phyloP scores from a whole-genome alignment of 2,113 vertebrate genomes.

The Tetrax tetrax region DNA sequence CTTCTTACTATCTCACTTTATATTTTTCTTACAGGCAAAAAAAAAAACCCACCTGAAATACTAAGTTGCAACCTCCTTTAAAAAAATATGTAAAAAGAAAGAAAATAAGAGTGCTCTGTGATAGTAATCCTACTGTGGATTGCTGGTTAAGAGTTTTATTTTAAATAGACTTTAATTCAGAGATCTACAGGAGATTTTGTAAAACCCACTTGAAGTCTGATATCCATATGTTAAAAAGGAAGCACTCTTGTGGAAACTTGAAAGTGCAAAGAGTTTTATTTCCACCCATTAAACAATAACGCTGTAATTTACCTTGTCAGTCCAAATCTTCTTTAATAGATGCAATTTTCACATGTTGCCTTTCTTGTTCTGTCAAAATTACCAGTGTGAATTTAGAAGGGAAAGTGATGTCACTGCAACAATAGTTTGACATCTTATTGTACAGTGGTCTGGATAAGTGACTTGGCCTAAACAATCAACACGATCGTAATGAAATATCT shows the following conservation, averaged over 20 bases:
- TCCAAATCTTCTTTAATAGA: background rate
- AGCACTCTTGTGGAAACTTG: background rate
- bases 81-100: background rate
- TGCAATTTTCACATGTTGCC: background rate
- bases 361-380: background rate
- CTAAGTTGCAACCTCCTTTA: background rate
- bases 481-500: fast-evolving
- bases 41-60: background rate
- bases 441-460: background rate
- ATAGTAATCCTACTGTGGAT: background rate
- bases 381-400: background rate
- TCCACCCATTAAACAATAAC: background rate
- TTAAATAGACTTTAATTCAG: background rate
- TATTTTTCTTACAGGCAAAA: background rate
- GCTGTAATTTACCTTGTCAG: background rate
- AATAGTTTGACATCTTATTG: background rate
- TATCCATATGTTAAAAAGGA: background rate
- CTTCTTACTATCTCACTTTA: background rate
- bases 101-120: too few relatives aligned
- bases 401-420: background rate
- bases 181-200: background rate
- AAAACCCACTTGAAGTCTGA: background rate
- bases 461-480: background rate
- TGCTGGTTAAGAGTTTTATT: background rate
- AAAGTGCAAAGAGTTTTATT: background rate